These are phyloP conservation scores for Coilia nasus DNA, from an alignment of 2,797 vertebrate genomes.

Conservation along the genomic window DNA sequence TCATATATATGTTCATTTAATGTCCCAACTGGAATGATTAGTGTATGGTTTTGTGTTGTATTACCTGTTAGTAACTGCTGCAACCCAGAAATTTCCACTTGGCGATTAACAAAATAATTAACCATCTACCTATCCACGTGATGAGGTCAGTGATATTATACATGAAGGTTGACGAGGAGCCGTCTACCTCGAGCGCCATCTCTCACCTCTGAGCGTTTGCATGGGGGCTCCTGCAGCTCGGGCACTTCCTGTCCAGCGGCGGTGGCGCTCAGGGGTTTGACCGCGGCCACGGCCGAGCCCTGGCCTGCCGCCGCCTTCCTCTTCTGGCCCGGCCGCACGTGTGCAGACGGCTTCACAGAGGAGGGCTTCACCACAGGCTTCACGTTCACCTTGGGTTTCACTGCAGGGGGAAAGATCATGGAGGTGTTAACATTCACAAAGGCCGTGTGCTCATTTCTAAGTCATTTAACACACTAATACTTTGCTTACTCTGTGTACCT, in stretches of 20 bases:
- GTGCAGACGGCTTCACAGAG: conserved; percentile 70
- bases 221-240: conserved; percentile 51
- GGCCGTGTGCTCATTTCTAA: too few species aligned
- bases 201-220: conserved; percentile 66
- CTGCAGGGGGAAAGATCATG: conserved; percentile 64
- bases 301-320: conserved; percentile 69
- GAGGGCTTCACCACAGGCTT: conserved; percentile 75
- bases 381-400: conserved; percentile 85
- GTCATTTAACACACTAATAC: too few species aligned
- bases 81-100: too few species aligned
- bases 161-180: too few species aligned
- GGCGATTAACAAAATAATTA: too few species aligned
- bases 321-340: conserved; percentile 77
- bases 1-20: too few species aligned
- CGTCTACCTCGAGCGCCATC: not conserved
- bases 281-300: conserved; percentile 84
- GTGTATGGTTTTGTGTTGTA: too few species aligned
- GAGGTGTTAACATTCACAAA: not conserved
- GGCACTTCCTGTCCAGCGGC: conserved; percentile 30
- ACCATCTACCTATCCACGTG: not conserved
- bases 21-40: too few species aligned
- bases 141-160: conserved; percentile 26
- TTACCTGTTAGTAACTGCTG: too few species aligned
- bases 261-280: conserved; percentile 81
- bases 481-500: too few species aligned